Evolutionary conservation across 2,113 vertebrate species (phyloP), one percentile per base, ranked within the genome.

Genomic region (Eptatretus burgeri): DNA sequence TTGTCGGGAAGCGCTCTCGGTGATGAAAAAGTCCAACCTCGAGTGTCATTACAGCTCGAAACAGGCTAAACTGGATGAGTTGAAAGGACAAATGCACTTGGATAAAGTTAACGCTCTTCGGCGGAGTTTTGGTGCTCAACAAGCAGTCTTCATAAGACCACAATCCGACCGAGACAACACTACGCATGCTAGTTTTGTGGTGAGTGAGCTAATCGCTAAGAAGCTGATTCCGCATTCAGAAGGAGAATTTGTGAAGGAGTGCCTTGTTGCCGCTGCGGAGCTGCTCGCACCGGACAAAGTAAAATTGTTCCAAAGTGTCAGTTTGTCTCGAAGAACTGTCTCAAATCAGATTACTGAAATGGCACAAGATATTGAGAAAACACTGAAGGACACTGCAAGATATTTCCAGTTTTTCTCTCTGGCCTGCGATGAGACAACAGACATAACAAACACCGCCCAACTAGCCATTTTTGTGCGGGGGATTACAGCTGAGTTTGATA

Each of bases 21-120:
- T 67, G 18, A 68, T 65, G 65, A 69, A 65, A 69, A 69, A 67
- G 50, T 27, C 41, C 11, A 67, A 67, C 67, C 51, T 67, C 14
- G 62, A 67, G 52, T 63, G 5, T 64, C 66, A 67, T 69, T 70
- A 69, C 64, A 67, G 66, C 66, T 64, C 64, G 49, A 70, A 67
- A 65, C 67, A 67, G 66, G 64, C 65, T 65, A 69, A 69, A 68
- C 64, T 66, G 8, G 16, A 68, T 27, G 67, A 66, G 27, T 67
- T 65, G 67, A 50, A 51, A 68, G 62, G 65, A 52, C 56, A 67
- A 66, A 41, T 66, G 53, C 53, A 5, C 41, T n/a, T 52, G 53
- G 67, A 67, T 68, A 67, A 68, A 69, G 50, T 68, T 18, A 69
- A 65, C 50, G 50, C 63, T 65, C 67, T 68, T 65, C 49, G 17